A percentile compares a stretch with the other conserved stretches of the same genome.
These are phyloP conservation scores for Dreissena polymorpha DNA, from an alignment of 1,140 invertebrate species.

Conservation along the genomic window DNA sequence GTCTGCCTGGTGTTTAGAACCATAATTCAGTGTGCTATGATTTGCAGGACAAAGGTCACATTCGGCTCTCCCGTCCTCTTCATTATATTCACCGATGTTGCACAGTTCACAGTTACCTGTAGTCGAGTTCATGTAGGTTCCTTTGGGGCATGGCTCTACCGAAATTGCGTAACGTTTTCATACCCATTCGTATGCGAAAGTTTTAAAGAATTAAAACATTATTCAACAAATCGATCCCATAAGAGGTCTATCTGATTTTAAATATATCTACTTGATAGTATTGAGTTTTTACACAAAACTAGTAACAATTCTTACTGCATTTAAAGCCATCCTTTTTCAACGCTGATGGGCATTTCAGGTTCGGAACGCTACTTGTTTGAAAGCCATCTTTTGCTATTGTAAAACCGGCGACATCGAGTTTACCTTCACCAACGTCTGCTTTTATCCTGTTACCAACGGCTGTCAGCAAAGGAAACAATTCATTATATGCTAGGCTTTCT, in stretches of 20 bases:
- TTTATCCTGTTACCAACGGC: background rate
- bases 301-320: constrained; percentile 1
- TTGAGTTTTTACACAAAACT: no score
- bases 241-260: background rate
- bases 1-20: background rate
- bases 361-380: background rate
- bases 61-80: background rate
- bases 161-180: no score
- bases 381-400: background rate
- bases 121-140: background rate
- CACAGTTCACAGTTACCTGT: constrained; percentile 20
- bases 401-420: background rate
- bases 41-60: constrained; percentile 14
- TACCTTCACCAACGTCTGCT: background rate
- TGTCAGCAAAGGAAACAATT: background rate
- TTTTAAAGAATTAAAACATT: no score
- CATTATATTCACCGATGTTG: constrained; percentile 7
- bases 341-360: background rate
- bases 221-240: background rate
- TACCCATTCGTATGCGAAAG: no score
- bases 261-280: no score
- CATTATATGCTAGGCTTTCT: background rate
- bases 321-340: background rate
- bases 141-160: constrained; percentile 7
- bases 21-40: background rate